These are phyloP conservation scores for Ceratotherium simum DNA, from an alignment of 2,113 vertebrate genomes.

Conservation along the genomic window DNA sequence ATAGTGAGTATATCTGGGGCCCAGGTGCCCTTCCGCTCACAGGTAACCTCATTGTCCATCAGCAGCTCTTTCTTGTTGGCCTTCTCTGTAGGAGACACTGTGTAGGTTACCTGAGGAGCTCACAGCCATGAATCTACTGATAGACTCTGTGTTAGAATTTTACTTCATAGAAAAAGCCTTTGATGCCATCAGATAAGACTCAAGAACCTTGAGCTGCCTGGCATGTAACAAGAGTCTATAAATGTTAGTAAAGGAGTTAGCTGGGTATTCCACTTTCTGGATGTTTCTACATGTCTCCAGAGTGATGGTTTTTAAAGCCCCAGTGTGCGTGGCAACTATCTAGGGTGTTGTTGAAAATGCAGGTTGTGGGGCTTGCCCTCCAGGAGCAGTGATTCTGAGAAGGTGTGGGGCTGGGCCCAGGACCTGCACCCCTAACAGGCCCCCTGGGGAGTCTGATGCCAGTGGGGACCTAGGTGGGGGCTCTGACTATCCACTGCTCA, in stretches of 20 bases:
- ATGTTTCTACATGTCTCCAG: neutral
- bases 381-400: neutral
- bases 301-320: neutral
- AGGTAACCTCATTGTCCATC: rapidly evolving
- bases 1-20: neutral
- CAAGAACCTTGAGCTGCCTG: neutral
- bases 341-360: neutral
- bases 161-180: neutral
- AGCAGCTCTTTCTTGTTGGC: too few species aligned
- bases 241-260: neutral
- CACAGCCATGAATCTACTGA: neutral
- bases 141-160: neutral
- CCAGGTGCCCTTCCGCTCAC: neutral
- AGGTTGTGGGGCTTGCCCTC: rapidly evolving
- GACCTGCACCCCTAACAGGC: rapidly evolving
- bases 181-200: neutral
- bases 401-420: neutral
- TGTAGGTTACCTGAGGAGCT: neutral
- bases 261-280: neutral
- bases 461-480: rapidly evolving
- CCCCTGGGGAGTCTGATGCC: rapidly evolving
- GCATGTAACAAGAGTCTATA: neutral
- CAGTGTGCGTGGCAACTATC: rapidly evolving
- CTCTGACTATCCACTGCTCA: neutral
- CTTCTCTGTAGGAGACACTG: neutral